A percentile compares a stretch with the other conserved stretches of the same genome.
Conservation (phyloP, 2,888 invertebrate species). For the Dynastes hyllus region DNA sequence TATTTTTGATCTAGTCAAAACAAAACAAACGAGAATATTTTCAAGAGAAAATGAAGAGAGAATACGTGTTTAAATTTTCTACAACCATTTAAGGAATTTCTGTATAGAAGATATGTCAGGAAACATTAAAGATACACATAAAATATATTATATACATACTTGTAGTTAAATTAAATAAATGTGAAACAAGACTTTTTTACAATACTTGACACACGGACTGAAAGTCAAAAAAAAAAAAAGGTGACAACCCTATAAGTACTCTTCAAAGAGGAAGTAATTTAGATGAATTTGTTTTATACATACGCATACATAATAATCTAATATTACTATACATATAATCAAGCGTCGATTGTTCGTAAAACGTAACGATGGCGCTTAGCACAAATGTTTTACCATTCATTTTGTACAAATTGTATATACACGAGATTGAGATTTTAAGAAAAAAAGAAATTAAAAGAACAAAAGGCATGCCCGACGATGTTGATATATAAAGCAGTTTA, state of each 20-base stretch:
- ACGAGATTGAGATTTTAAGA: conserved; percentile 36
- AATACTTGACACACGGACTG: conserved; percentile 27
- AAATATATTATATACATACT: conserved; percentile 17
- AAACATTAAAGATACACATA: conserved; percentile 22
- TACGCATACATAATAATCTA: conserved; percentile 17
- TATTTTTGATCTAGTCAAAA: conserved; percentile 48
- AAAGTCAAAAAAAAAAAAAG: conserved; percentile 25
- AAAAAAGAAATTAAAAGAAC: conserved; percentile 52
- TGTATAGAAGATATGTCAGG: conserved; percentile 17
- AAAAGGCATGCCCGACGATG: background rate
- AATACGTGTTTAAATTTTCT: conserved; percentile 52
- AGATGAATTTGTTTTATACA: conserved; percentile 43
- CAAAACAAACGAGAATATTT: conserved; percentile 23
- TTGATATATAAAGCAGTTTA: conserved; percentile 63
- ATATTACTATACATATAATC: conserved; percentile 35
- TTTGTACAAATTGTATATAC: conserved; percentile 56
- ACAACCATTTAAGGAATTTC: conserved; percentile 52
- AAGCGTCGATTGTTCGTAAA: conserved; percentile 6
- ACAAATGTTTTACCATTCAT: conserved; percentile 29
- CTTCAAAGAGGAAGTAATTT: conserved; percentile 12
- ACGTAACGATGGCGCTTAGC: conserved; percentile 32
- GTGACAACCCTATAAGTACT: background rate
- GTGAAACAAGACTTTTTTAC: conserved; percentile 38
- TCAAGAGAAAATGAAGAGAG: conserved; percentile 15
- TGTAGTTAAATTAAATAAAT: conserved; percentile 13